phyloP scores from a whole-genome alignment of 2,888 invertebrate species.

The Ophioninae sp. region DNA sequence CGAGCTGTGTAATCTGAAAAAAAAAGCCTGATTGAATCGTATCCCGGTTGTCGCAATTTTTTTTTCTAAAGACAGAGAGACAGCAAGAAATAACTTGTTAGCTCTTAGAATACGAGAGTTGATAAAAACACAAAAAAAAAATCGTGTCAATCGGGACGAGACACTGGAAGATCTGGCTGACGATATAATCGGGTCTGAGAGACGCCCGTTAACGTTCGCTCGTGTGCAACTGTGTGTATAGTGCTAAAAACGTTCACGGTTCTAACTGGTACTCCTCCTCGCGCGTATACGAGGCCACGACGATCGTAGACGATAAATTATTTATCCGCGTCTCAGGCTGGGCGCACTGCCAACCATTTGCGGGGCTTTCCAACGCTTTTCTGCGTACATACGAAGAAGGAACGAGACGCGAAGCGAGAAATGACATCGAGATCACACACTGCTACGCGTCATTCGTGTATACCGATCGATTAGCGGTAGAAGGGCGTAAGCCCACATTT shows the following conservation, averaged over 20 bases:
- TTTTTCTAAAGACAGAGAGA: neutral
- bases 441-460: neutral
- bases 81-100: neutral
- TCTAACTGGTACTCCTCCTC: slow-evolving; percentile 4
- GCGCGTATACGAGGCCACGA: slow-evolving; percentile 33
- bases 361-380: slow-evolving; percentile 31
- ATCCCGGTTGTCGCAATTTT: neutral
- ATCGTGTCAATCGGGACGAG: slow-evolving; percentile 23
- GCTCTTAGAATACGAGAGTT: neutral
- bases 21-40: neutral
- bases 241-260: slow-evolving; percentile 41
- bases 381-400: slow-evolving; percentile 1
- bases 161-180: slow-evolving; percentile 24
- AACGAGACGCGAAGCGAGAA: slow-evolving; percentile 20
- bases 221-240: slow-evolving; percentile 1
- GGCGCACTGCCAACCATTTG: slow-evolving; percentile 70
- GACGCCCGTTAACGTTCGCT: slow-evolving; percentile 22
- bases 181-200: slow-evolving; percentile 27
- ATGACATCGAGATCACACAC: slow-evolving; percentile 25
- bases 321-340: slow-evolving; percentile 73
- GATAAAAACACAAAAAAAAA: slow-evolving; percentile 1
- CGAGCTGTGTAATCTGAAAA: neutral
- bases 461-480: neutral
- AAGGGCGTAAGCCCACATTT: neutral
- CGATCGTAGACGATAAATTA: slow-evolving; percentile 74